These are phyloP conservation scores for Plusia festucae DNA, from an alignment of 2,888 invertebrate genomes.

Conservation along the genomic window DNA sequence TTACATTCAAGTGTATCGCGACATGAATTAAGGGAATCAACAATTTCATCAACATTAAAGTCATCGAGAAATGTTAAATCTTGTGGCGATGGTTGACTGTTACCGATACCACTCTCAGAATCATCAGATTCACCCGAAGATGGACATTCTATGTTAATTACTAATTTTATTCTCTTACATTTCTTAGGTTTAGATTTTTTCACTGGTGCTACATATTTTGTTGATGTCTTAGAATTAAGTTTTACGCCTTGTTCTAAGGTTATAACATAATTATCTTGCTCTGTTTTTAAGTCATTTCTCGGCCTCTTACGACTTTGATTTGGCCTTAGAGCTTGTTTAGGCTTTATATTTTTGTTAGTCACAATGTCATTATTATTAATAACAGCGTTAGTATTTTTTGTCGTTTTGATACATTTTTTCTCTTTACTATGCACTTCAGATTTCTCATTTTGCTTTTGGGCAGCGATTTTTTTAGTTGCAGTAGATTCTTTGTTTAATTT, in stretches of 20 bases:
- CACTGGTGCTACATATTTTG: conserved; percentile 12
- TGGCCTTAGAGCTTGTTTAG: conserved; percentile 57
- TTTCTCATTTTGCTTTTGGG: neutral
- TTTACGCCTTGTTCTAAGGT: conserved; percentile 50
- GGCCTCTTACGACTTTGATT: conserved; percentile 54
- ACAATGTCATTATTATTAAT: neutral
- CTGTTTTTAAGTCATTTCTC: conserved; percentile 22
- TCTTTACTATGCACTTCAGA: neutral
- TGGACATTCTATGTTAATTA: conserved; percentile 67
- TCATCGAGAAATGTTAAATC: conserved; percentile 80
- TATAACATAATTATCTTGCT: conserved; percentile 60
- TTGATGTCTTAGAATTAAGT: conserved; percentile 24
- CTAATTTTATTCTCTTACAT: conserved; percentile 67
- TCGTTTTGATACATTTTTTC: neutral
- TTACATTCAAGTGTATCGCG: conserved; percentile 3
- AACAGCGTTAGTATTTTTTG: neutral
- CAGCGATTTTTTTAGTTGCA: neutral
- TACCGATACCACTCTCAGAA: conserved; percentile 47
- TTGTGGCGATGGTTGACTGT: conserved; percentile 43
- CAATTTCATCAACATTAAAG: conserved; percentile 78
- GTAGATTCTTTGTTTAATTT: neutral
- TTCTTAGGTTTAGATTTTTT: conserved; percentile 52
- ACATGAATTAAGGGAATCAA: conserved; percentile 58
- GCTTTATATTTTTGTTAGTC: conserved; percentile 19
- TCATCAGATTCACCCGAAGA: conserved; percentile 42